Evolutionary conservation across 2,113 vertebrate genomes (phyloP).

Genomic region (Eidolon helvum): DNA sequence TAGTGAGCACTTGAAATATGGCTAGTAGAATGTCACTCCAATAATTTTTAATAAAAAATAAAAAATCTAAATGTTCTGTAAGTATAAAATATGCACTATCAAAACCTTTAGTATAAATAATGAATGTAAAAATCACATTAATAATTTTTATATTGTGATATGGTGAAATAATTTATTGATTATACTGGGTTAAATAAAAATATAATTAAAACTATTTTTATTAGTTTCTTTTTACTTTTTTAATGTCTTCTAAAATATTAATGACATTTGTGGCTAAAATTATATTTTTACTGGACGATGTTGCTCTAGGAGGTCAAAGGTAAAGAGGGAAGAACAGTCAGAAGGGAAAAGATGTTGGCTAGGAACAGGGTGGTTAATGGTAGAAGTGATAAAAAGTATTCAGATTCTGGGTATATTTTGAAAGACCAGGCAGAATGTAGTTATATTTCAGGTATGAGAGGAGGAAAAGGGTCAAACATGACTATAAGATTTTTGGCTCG

Average conservation of each 20-base stretch:
- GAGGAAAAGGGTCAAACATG: not conserved
- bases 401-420: not conserved
- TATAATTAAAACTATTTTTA: not conserved
- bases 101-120: not conserved
- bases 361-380: not conserved
- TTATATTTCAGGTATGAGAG: not conserved
- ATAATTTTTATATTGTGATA: not conserved
- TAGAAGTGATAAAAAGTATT: not conserved
- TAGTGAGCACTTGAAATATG: not conserved
- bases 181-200: not conserved
- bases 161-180: not conserved
- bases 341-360: not conserved
- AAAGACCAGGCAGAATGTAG: not conserved
- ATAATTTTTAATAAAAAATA: no score
- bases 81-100: not conserved
- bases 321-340: not conserved
- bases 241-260: not conserved
- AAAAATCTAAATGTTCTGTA: not conserved
- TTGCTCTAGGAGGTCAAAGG: not conserved
- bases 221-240: not conserved
- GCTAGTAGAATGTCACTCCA: not conserved
- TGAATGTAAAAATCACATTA: not conserved
- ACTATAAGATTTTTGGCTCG: not conserved
- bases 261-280: not conserved
- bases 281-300: not conserved